These are phyloP conservation scores for Mastigias papua DNA, from an alignment of 30 jellyfish, hydroid and myxozoan species.

Conservation along the genomic window DNA sequence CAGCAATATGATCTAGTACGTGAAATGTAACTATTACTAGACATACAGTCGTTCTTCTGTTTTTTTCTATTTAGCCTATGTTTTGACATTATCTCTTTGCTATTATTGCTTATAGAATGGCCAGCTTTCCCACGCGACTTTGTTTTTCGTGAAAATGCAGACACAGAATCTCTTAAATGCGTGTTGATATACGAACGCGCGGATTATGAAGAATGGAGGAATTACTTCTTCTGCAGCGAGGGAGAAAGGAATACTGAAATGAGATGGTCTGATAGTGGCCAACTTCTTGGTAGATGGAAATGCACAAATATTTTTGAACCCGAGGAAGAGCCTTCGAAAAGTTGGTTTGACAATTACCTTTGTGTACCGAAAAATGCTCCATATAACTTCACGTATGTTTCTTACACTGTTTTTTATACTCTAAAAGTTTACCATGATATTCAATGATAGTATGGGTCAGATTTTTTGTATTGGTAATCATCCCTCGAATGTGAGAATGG, in stretches of 20 bases:
- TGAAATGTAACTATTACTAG: too few species aligned
- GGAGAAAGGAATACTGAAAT: slow-evolving; percentile 95
- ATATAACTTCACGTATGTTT: slow-evolving; percentile 94
- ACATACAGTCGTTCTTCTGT: too few species aligned
- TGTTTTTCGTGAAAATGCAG: slow-evolving; percentile 60
- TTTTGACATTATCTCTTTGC: too few species aligned
- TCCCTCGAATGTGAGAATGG: too few species aligned
- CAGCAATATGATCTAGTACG: too few species aligned
- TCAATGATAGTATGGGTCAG: too few species aligned
- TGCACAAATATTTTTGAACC: slow-evolving; percentile 97
- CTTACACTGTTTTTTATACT: neutral
- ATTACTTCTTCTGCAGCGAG: slow-evolving; percentile 91
- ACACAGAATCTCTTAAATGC: slow-evolving; percentile 71
- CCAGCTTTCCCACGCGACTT: slow-evolving; percentile 92
- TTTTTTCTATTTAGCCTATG: too few species aligned
- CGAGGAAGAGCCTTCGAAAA: slow-evolving; percentile 73
- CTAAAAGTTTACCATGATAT: too few species aligned
- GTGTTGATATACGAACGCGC: slow-evolving; percentile 91
- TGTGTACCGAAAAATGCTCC: slow-evolving; percentile 94
- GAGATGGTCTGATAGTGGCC: slow-evolving; percentile 97
- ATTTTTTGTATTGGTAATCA: too few species aligned
- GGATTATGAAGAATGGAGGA: slow-evolving; percentile 94
- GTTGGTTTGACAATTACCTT: slow-evolving; percentile 93
- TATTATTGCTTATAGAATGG: too few species aligned
- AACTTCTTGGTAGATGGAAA: slow-evolving; percentile 81